Conservation (phyloP, 1,140 invertebrate genomes). For the Pentalonia nigronervosa region DNA sequence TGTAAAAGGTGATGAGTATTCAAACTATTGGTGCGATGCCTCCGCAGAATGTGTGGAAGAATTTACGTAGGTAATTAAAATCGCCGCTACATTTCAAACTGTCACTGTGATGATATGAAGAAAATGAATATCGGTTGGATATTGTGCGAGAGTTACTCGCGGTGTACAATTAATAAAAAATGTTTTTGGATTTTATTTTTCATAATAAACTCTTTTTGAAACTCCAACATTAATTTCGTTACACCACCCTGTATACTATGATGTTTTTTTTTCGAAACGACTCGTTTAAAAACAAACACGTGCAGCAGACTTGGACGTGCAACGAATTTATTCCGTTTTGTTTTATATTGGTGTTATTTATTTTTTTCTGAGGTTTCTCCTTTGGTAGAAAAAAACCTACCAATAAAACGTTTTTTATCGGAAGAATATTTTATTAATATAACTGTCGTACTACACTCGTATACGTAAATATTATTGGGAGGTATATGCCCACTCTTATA, state of each 20-base stretch:
- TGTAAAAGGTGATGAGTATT: too few relatives aligned
- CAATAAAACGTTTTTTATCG: neutral
- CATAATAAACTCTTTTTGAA: neutral
- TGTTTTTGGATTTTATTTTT: neutral
- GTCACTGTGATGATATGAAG: neutral
- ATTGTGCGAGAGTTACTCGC: neutral
- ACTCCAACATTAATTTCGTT: neutral
- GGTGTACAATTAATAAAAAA: neutral
- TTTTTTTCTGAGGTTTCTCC: neutral
- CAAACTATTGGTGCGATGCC: too few relatives aligned
- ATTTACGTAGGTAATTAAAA: too few relatives aligned
- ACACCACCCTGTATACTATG: conserved; percentile 12
- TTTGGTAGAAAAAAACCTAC: neutral
- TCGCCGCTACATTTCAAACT: too few relatives aligned
- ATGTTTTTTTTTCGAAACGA: neutral
- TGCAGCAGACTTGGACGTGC: neutral
- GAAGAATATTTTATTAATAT: neutral
- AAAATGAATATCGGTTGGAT: neutral
- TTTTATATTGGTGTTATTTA: neutral
- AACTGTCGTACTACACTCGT: neutral
- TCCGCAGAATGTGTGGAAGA: too few relatives aligned
- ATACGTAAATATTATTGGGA: neutral
- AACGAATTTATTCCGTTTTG: neutral
- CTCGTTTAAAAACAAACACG: neutral
- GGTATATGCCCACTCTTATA: neutral